These are phyloP conservation scores for Carollia perspicillata DNA, from an alignment of 2,113 vertebrate genomes.

Conservation along the genomic window DNA sequence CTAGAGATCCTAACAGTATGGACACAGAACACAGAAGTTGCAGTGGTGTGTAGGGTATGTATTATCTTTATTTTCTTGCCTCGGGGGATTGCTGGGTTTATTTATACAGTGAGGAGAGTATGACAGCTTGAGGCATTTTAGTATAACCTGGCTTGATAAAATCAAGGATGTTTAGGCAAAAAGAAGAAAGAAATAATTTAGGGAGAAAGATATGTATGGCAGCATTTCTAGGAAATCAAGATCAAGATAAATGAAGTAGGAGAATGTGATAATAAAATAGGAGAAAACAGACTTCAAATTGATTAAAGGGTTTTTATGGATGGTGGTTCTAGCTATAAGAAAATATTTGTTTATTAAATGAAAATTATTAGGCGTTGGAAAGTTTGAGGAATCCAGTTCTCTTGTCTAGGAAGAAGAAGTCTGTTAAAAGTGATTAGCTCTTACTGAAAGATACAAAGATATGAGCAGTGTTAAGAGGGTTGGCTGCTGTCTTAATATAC, in stretches of 20 bases:
- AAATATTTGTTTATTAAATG: background rate
- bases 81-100: background rate
- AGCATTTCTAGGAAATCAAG: background rate
- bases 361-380: background rate
- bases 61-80: conserved; percentile 48
- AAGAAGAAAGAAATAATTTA: background rate
- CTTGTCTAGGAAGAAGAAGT: background rate
- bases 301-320: background rate
- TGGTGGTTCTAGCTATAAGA: background rate
- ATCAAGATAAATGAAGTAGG: background rate
- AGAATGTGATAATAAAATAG: background rate
- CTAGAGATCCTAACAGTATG: conserved; percentile 13
- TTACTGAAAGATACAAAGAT: background rate
- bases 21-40: conserved; percentile 37
- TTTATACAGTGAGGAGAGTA: background rate
- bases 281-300: background rate
- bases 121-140: background rate
- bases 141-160: background rate
- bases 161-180: background rate
- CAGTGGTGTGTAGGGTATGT: conserved; percentile 56
- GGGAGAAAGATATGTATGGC: background rate
- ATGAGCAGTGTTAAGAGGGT: background rate
- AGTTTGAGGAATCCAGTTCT: background rate
- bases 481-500: background rate
- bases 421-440: background rate